Evolutionary conservation across 2,113 vertebrate genomes (phyloP), one percentile per base, ranked within the genome.

Genomic region (crab-eating macaque (Macaca fascicularis)): DNA sequence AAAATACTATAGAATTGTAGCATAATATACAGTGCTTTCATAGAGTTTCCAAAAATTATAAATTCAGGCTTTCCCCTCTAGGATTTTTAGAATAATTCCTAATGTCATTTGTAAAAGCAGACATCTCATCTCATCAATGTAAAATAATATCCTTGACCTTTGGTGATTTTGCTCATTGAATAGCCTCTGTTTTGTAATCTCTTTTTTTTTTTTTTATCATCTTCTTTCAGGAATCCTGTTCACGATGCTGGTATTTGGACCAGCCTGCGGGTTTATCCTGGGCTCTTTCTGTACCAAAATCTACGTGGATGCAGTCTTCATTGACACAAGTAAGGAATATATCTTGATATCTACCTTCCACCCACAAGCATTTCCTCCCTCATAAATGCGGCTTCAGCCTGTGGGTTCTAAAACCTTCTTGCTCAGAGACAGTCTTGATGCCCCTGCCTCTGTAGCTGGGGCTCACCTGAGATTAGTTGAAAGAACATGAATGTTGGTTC

Each of bases 281-380:
- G 99, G 99, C 94, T 99, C 99, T 27, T 98, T 99, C 98, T 99
- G 99, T 98, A 99, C 99, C 97, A 99, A 99, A 98, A 99, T 99
- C 98, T 99, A 99, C 0, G 99, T 99, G 98, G 99, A 99, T 79
- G 99, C 99, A 2, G 98, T 99, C 98, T 99, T 99, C 99, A 99
- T 99, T 22, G 99, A 99, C 97, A 99, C 99, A 97, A 99, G 99
- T 99, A 98, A 99, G 99, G 98, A 81, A 14, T 35, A 2, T 6
- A 38, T 75, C 19, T 38, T 16, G 1, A 2, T 55, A 67, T 43
- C 50, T 40, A 35, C 23, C 19, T 1, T 0, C 19, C 12, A 12
- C 1, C 13, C 72, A 1, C 1, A 23, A 20, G 2, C 19, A 0
- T 22, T 59, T 22, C 74, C 35, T 3, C 6, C 67, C 8, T 82